Base-by-base conservation (phyloP, 2,888 invertebrate genomes). In the Campaea margaritaria region DNA sequence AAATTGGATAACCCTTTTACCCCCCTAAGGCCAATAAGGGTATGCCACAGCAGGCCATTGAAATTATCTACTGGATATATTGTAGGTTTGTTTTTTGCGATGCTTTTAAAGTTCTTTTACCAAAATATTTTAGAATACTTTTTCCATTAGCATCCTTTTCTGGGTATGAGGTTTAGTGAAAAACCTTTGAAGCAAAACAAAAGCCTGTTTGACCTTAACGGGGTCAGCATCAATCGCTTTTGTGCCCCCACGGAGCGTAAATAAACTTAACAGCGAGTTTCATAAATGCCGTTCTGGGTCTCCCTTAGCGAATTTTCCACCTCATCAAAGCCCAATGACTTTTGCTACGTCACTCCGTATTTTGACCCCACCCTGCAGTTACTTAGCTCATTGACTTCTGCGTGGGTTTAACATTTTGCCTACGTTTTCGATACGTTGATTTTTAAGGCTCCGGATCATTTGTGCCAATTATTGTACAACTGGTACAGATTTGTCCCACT, bases 251-350 rank as follows among this genome's bases (percentile, higher is more conserved):
- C 48, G 28, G 7, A 49, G 46, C 21, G 63, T 66, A 67, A 75
- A 72, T 72, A 73, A 69, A 57, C 55, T 58, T 44, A 58, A 64
- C 49, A 62, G 62, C 39, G 31, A 38, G 58, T 58, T 55, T 61
- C 69, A 65, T 68, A 69, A 73, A 69, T 57, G 63, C 59, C 51
- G 46, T 51, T 55, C 45, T 36, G 47, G 45, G 60, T 36, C 53
- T 63, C 69, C 70, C 68, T 63, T 48, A 45, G 60, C 63, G 64
- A 70, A 75, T 82, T 82, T 81, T 81, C 76, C 73, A 65, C 70
- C 61, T 72, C 74, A 78, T 79, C 68, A 61, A 64, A 50, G 45
- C 63, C 59, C 70, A 74, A 74, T 73, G 72, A 73, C 68, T 60
- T 68, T 73, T 72, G 67, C 68, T 69, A 67, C 68, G 64, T 70